Evolutionary conservation across 2,113 vertebrate genomes (phyloP), one percentile per base, ranked within the genome.

Genomic region (Hyperoodon ampullatus): DNA sequence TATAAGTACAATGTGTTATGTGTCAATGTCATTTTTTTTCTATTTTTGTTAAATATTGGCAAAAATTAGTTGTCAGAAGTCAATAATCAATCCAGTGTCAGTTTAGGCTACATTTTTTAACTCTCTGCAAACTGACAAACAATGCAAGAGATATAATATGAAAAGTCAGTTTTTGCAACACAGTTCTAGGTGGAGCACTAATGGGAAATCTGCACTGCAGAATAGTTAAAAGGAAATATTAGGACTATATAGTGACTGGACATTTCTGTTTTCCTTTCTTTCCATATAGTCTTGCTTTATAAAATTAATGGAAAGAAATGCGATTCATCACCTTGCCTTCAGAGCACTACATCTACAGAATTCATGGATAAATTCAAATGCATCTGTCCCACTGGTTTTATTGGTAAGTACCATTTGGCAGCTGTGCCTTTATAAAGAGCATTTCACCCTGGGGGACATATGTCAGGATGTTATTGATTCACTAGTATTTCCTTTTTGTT

Each of bases 271-370:
- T 90, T 83, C 1, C 7, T 94, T 78, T 7, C 11, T 23, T 94
- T 75, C 26, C 87, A 94, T 88, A 71, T 95, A 99, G 99, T 98
- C 13, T 66, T 90, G 88, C 96, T 97, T 93, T 99, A 99, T 99
- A 99, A 99, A 98, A 98, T 98, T 97, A 98, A 99, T 94, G 96
- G 98, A 95, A 98, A 99, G 63, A 98, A 99, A 95, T 99, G 98
- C 93, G 93, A 97, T 6, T 99, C 98, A n/a, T 99, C 97, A 39
- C 98, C 98, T 10, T 99, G 98, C 92, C 95, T 98, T 70, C 98
- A 99, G 96, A 98, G 98, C 24, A 98, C 98, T 80, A 98, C 97
- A 0, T 99, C 98, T 95, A 26, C 97, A 93, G 98, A 99, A 92
- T 96, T 99, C n/a, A 72, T 97, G 60, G 89, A 93, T 35, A 96